Base-by-base conservation (phyloP, 2,113 vertebrate genomes). In the Oreocharis arfaki region DNA sequence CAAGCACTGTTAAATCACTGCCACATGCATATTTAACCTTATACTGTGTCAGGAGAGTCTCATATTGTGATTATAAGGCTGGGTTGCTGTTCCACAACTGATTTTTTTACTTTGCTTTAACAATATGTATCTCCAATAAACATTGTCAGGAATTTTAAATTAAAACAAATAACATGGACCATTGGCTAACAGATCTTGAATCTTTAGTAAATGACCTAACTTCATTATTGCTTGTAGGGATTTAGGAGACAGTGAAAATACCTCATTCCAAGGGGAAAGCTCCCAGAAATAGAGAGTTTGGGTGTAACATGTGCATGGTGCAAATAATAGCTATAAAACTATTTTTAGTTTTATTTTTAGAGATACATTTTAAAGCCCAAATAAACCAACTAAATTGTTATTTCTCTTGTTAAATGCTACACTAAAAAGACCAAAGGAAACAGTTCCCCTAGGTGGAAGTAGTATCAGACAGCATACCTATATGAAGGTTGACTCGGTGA, bases 221-320 rank as follows among this genome's bases (percentile, higher is more conserved):
- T 61, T 65, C 27, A 49, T 68, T 26, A 32, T 27, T 26, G 10
- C 11, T 84, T 77, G 13, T 30, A 11, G 22, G 17, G 6, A 41
- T 15, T 42, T 50, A 19, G 11, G 15, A 39, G 18, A 26, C 3
- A 46, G 4, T 47, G 22, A 80, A 49, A 79, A 77, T 24, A 47
- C 7, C 1, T 60, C 11, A 41, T 56, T 21, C 19, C 8, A 50
- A 14, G 4, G 2, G 11, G 10, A 77, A 89, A 49, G 5, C 13
- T 59, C 28, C 3, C 28, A 71, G 39, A 39, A 89, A 59, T 5
- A 68, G 19, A n/a, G 7, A 39, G 17, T 76, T 76, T 68, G 35
- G 28, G 4, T 13, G 61, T 17, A 82, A 37, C 3, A 9, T 1
- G 0, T 37, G 6, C 49, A 7, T 10, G 12, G 12, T 75, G 11